These are phyloP conservation scores for Lottia gigantea DNA, from an alignment of 2,888 invertebrate genomes.

Conservation along the genomic window DNA sequence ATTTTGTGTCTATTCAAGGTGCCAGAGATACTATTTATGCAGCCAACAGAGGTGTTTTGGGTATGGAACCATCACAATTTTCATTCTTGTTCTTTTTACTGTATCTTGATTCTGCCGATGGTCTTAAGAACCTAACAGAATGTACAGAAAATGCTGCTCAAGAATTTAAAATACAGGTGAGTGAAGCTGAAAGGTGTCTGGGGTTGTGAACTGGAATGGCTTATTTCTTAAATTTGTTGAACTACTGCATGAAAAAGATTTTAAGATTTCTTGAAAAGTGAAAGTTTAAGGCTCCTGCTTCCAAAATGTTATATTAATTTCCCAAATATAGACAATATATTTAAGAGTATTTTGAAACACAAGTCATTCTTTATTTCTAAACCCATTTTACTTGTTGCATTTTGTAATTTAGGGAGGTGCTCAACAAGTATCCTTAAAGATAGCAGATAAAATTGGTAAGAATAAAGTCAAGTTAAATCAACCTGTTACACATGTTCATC, in stretches of 20 bases:
- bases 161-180: slow-evolving; percentile 62
- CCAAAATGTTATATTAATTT: too few species aligned
- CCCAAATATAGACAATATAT: too few species aligned
- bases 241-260: neutral
- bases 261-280: neutral
- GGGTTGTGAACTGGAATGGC: too few species aligned
- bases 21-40: slow-evolving; percentile 54
- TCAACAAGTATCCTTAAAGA: slow-evolving; percentile 54
- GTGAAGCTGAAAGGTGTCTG: too few species aligned
- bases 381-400: neutral
- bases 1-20: slow-evolving; percentile 39
- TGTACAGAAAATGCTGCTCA: slow-evolving; percentile 58
- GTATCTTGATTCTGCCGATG: slow-evolving; percentile 61
- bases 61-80: slow-evolving; percentile 61
- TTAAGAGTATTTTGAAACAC: too few species aligned
- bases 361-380: too few species aligned
- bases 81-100: slow-evolving; percentile 63
- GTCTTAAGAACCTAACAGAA: slow-evolving; percentile 56
- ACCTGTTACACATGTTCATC: slow-evolving; percentile 52
- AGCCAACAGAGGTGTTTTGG: slow-evolving; percentile 59
- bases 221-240: too few species aligned
- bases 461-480: slow-evolving; percentile 44
- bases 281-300: neutral
- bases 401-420: slow-evolving; percentile 57
- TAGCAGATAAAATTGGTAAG: slow-evolving; percentile 47